phyloP scores from a whole-genome alignment of 2,113 vertebrate genomes.

The Bettongia penicillata region DNA sequence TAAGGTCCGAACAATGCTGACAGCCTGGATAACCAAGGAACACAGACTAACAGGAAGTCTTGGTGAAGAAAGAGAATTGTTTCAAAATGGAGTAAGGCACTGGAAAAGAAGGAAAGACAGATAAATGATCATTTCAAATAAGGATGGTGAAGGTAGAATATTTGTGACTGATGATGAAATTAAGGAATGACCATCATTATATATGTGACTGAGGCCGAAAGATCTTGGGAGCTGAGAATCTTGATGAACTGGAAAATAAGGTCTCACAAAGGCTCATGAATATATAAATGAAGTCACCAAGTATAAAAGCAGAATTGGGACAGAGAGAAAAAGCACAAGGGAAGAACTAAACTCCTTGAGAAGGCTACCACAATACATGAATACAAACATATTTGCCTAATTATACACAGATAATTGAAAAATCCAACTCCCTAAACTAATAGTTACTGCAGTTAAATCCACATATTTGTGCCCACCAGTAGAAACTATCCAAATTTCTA shows the following conservation, averaged over 20 bases:
- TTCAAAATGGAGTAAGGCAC: not conserved
- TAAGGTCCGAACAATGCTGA: not conserved
- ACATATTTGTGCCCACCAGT: not conserved
- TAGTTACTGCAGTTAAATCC: constrained; percentile 39
- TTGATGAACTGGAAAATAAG: not conserved
- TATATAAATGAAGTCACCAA: not conserved
- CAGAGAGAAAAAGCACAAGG: not conserved
- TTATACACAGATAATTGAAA: constrained; percentile 1
- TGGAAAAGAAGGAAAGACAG: not conserved
- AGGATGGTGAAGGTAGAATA: not conserved
- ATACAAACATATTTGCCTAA: constrained; percentile 24
- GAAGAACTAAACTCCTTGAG: not conserved
- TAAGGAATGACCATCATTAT: not conserved
- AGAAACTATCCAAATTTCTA: constrained; percentile 16
- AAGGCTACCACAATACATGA: not conserved
- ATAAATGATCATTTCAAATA: not conserved
- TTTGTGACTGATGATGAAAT: not conserved
- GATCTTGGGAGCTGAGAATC: not conserved
- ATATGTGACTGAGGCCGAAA: not conserved
- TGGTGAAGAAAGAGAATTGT: not conserved
- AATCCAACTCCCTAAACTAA: not conserved
- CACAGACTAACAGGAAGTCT: not conserved
- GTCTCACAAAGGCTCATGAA: not conserved
- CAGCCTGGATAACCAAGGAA: not conserved
- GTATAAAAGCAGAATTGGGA: not conserved